phyloP scores from a whole-genome alignment of 1,140 invertebrate species.

The Aphidius ervi region DNA sequence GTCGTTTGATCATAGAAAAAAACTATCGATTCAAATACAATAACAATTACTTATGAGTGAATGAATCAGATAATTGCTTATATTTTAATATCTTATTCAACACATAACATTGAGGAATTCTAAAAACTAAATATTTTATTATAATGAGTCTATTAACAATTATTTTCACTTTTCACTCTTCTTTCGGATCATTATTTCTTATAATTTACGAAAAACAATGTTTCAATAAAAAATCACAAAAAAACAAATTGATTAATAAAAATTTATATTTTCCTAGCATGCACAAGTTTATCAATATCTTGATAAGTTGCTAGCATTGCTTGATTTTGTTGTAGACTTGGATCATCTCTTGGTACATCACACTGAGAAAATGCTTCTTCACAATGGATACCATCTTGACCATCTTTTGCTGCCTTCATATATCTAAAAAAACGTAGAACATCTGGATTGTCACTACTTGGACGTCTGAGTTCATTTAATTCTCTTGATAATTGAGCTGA shows the following conservation, averaged over 20 bases:
- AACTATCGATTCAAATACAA: no score
- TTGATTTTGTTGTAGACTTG: constrained; percentile 58
- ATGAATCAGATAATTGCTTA: no score
- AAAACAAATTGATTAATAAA: background rate
- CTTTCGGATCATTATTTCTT: background rate
- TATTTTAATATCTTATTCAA: no score
- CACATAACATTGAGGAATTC: no score
- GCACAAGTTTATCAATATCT: constrained; percentile 80
- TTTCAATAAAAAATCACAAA: background rate
- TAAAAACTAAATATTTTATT: background rate
- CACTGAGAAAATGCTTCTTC: constrained; percentile 51
- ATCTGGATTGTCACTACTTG: constrained; percentile 76
- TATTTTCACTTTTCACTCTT: background rate
- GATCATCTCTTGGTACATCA: constrained; percentile 56
- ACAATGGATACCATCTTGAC: constrained; percentile 73
- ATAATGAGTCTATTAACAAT: background rate
- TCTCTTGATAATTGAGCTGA: constrained; percentile 82
- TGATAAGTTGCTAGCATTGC: constrained; percentile 81
- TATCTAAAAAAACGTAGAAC: constrained; percentile 82
- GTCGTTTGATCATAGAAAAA: no score
- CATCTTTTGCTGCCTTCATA: constrained; percentile 82
- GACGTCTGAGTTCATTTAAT: constrained; percentile 75
- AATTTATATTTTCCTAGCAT: constrained; percentile 61
- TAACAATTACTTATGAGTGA: no score
- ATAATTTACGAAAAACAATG: background rate